Evolutionary conservation across 2,888 invertebrate species (phyloP).

Genomic region (Elmis aenea): DNA sequence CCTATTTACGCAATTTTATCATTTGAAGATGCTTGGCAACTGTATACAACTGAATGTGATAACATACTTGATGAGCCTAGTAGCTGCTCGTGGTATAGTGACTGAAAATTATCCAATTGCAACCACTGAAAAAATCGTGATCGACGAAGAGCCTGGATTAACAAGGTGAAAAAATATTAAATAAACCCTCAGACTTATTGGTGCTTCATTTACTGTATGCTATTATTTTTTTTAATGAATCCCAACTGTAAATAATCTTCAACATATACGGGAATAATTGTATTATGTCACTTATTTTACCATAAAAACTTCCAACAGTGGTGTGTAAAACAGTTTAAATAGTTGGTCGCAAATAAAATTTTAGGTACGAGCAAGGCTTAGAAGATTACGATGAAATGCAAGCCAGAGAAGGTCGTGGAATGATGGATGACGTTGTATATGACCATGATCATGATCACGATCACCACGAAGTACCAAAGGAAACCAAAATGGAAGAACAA

Average conservation of each 20-base stretch:
- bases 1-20: no score
- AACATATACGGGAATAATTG: no score
- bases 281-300: no score
- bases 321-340: no score
- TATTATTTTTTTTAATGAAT: no score
- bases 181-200: no score
- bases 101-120: conserved; percentile 31
- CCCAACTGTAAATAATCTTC: no score
- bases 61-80: conserved; percentile 11
- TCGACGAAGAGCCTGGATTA: no score
- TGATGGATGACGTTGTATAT: conserved; percentile 50
- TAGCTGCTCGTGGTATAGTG: conserved; percentile 19
- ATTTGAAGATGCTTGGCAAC: no score
- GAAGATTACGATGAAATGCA: conserved; percentile 40
- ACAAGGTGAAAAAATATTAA: no score
- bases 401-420: conserved; percentile 40
- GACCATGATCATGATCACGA: conserved; percentile 47
- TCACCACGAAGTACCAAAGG: conserved; percentile 47
- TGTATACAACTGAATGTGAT: conserved; percentile 7
- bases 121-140: conserved; percentile 29
- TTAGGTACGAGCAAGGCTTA: conserved; percentile 38
- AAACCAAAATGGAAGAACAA: conserved; percentile 47
- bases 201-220: no score
- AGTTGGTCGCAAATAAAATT: conserved; percentile 2
- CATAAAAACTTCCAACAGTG: no score